A percentile compares a stretch with the other conserved stretches of the same genome.
phyloP scores from a whole-genome alignment of 2,113 vertebrate species.

The Poeciliopsis turrubarensis region DNA sequence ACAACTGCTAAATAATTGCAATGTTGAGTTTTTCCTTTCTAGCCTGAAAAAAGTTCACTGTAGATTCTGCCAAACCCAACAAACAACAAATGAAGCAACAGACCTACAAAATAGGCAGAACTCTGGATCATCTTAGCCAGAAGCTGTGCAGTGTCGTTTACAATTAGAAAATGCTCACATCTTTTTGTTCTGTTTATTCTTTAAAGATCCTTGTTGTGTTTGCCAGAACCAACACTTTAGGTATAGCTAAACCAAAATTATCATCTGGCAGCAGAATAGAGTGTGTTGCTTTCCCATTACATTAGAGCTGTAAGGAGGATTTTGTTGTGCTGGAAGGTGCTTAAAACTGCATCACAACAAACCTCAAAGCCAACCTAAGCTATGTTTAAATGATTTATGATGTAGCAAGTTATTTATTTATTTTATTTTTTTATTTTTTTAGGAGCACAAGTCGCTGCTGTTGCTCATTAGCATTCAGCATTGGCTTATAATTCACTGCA shows the following conservation, averaged over 20 bases:
- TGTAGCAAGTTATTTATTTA: too few species aligned
- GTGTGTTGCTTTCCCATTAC: not conserved
- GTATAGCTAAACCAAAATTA: not conserved
- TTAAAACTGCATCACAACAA: slow-evolving; percentile 2
- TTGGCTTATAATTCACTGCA: not conserved
- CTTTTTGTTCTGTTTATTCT: not conserved
- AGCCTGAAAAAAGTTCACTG: not conserved
- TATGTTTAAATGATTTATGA: not conserved
- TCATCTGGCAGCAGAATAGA: not conserved
- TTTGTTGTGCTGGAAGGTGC: not conserved
- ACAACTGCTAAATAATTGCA: slow-evolving; percentile 27
- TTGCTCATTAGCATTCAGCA: not conserved
- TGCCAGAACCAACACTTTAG: not conserved
- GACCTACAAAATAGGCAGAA: not conserved
- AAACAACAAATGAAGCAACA: not conserved
- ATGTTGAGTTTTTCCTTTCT: slow-evolving; percentile 10
- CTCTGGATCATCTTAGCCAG: not conserved
- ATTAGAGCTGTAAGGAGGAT: slow-evolving; percentile 6
- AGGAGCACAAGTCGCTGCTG: not conserved
- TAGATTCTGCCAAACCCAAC: not conserved
- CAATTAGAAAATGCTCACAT: not conserved
- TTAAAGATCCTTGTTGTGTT: not conserved
- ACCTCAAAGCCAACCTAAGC: not conserved
- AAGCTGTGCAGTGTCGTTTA: not conserved
- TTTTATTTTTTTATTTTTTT: too few species aligned